These are phyloP conservation scores for Blastomussa wellsi DNA, from an alignment of 92 coral and sea anemone genomes.

Conservation along the genomic window DNA sequence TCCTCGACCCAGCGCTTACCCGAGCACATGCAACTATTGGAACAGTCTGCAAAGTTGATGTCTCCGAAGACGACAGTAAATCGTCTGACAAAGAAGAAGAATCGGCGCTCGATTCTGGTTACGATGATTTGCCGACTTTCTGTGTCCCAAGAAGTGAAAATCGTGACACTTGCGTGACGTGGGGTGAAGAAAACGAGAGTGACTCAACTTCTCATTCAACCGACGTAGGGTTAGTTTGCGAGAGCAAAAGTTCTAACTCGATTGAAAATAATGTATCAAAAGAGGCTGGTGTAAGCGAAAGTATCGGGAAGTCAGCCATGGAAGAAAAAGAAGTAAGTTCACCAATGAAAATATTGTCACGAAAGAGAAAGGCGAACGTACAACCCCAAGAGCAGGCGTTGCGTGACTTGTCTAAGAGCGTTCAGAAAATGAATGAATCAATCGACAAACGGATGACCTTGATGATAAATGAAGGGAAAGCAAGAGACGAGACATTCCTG, in stretches of 20 bases:
- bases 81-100: neutral
- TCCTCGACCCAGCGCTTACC: neutral
- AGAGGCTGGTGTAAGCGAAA: neutral
- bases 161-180: neutral
- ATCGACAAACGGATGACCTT: neutral
- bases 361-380: neutral
- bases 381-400: neutral
- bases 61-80: neutral
- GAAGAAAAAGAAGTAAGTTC: neutral
- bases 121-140: neutral
- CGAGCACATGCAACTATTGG: neutral
- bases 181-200: neutral
- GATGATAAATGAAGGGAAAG: neutral
- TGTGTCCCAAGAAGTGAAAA: neutral
- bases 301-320: neutral
- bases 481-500: neutral
- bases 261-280: neutral
- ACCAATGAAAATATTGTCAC: neutral
- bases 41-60: neutral
- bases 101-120: neutral
- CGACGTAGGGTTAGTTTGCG: neutral
- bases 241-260: neutral
- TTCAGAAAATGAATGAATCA: neutral
- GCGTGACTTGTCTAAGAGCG: neutral
- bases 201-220: neutral